These are phyloP conservation scores for Callorhinus ursinus DNA, from an alignment of 2,113 vertebrate genomes.

Conservation along the genomic window DNA sequence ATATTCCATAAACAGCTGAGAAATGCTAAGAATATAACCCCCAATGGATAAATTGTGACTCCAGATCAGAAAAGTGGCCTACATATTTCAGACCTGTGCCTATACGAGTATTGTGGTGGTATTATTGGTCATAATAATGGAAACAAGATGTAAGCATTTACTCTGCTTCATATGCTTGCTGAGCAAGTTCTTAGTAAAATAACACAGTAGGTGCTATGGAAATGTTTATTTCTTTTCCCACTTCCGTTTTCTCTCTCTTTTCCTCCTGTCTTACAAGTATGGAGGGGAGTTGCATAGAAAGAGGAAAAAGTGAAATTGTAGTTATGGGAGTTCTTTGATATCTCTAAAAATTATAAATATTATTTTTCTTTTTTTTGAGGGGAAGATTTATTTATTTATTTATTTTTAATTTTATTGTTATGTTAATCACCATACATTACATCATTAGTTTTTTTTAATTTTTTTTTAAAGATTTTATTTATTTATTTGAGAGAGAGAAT, in stretches of 20 bases:
- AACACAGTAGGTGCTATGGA: not conserved
- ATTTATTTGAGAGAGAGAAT: no score
- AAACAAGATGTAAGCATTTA: conserved; percentile 9
- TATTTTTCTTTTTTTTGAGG: not conserved
- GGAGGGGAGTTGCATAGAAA: not conserved
- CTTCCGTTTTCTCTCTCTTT: not conserved
- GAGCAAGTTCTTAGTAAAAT: conserved; percentile 4
- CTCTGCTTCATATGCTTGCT: not conserved
- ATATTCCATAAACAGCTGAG: not conserved
- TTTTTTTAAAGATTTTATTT: no score
- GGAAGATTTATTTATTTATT: no score
- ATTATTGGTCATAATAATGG: not conserved
- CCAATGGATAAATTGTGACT: not conserved
- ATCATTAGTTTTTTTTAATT: no score
- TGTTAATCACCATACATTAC: no score
- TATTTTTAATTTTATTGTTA: no score
- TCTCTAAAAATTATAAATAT: not conserved
- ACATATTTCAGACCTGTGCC: not conserved
- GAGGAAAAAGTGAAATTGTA: not conserved
- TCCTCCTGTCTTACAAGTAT: not conserved
- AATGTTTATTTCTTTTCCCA: not conserved
- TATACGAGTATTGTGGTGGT: not conserved
- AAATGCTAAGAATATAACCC: not conserved
- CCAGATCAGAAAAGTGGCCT: not conserved
- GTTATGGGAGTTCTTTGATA: not conserved